These are phyloP conservation scores for Chesias legatella DNA, from an alignment of 2,888 invertebrate species.

Conservation along the genomic window DNA sequence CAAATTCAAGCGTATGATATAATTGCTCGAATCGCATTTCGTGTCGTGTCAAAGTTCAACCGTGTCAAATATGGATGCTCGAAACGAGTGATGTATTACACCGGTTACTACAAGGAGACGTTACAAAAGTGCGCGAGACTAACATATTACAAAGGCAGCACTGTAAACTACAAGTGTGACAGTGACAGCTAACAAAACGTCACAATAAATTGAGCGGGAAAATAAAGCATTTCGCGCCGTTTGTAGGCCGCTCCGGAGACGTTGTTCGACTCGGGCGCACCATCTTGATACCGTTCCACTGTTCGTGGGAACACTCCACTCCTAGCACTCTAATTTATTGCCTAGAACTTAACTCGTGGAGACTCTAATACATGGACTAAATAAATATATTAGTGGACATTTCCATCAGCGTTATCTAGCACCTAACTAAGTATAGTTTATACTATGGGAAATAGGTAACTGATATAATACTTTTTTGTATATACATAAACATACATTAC, in stretches of 20 bases:
- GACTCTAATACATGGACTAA: constrained; percentile 6
- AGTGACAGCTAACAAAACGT: constrained; percentile 72
- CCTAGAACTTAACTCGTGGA: constrained; percentile 48
- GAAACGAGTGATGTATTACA: constrained; percentile 19
- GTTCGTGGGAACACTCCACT: constrained; percentile 72
- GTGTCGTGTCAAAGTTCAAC: constrained; percentile 12
- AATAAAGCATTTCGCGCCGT: constrained; percentile 68
- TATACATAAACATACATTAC: no score
- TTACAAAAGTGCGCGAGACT: constrained; percentile 28
- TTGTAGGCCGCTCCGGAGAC: constrained; percentile 56
- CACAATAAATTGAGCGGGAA: constrained; percentile 70
- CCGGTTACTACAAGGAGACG: constrained; percentile 20
- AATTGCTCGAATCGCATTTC: constrained; percentile 1
- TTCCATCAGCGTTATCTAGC: no score
- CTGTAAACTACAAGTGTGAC: constrained; percentile 48
- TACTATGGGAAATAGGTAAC: no score
- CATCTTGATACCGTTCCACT: constrained; percentile 71
- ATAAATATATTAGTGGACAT: no score
- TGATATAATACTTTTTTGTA: no score
- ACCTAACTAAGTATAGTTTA: no score
- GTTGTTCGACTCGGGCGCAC: constrained; percentile 50
- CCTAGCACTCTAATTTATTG: constrained; percentile 68
- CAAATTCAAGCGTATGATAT: constrained; percentile 2
- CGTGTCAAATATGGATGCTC: constrained; percentile 14
- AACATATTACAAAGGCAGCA: constrained; percentile 27